phyloP scores from a whole-genome alignment of 2,113 vertebrate species.

The Macquaria ambigua region DNA sequence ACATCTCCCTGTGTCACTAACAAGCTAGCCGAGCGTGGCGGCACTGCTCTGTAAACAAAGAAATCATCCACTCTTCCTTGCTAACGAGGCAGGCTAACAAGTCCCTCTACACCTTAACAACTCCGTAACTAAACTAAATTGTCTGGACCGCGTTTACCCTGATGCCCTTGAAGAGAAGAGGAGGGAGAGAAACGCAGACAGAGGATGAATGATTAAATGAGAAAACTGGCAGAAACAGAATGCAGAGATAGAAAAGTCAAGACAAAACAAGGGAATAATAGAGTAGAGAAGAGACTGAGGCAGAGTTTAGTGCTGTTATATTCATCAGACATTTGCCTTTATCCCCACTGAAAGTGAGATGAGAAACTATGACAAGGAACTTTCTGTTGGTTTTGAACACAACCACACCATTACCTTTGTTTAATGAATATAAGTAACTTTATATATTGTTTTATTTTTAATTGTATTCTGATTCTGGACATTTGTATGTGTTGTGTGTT shows the following conservation, averaged over 20 bases:
- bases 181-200: not conserved
- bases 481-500: too few relatives aligned
- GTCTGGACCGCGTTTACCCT: slow-evolving; percentile 9
- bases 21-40: not conserved
- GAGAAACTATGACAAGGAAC: not conserved
- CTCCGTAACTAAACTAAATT: not conserved
- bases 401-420: too few relatives aligned
- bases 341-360: not conserved
- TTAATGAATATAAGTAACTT: too few relatives aligned
- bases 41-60: slow-evolving; percentile 25
- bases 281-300: not conserved
- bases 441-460: too few relatives aligned
- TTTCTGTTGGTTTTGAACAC: too few relatives aligned
- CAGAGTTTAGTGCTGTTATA: not conserved
- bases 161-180: not conserved
- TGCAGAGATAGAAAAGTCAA: not conserved
- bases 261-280: not conserved
- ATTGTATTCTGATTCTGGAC: too few relatives aligned
- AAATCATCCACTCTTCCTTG: slow-evolving; percentile 13
- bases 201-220: not conserved
- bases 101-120: slow-evolving; percentile 23
- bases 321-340: not conserved
- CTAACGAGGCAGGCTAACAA: slow-evolving; percentile 31
- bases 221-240: not conserved
- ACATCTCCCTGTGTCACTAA: not conserved